These are phyloP conservation scores for Trididemnum clinides DNA, from an alignment of 23 tunicate genomes.

Conservation along the genomic window DNA sequence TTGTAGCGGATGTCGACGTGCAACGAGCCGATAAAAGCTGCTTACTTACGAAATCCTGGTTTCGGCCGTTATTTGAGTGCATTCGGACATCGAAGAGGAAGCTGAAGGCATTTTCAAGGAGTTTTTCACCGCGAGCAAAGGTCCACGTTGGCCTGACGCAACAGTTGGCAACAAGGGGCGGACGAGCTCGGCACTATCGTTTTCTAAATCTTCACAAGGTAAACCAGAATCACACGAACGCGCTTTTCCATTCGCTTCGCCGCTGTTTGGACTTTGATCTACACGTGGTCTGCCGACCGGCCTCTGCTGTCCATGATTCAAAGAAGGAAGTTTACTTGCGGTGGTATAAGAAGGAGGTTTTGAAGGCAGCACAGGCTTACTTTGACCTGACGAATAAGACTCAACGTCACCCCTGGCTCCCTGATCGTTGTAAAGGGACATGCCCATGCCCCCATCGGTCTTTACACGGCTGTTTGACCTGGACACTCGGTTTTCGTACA, in stretches of 20 bases:
- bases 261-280: background rate
- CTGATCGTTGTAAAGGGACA: slow-evolving; percentile 46
- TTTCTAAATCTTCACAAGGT: slow-evolving; percentile 56
- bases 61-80: background rate
- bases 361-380: slow-evolving; percentile 41
- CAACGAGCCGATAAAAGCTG: too few species aligned
- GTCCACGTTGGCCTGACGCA: background rate
- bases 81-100: background rate
- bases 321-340: background rate
- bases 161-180: background rate
- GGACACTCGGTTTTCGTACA: background rate
- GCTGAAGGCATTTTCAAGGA: background rate
- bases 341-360: slow-evolving; percentile 44
- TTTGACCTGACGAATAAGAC: background rate
- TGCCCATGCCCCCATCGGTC: slow-evolving; percentile 32
- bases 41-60: background rate
- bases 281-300: background rate
- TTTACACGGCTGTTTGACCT: slow-evolving; percentile 54
- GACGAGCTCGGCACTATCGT: too few species aligned
- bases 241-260: slow-evolving; percentile 54
- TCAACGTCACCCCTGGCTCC: background rate
- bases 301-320: background rate
- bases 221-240: slow-evolving; percentile 85
- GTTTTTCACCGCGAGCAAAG: background rate
- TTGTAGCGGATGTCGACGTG: too few species aligned